phyloP scores from a whole-genome alignment of 2,888 invertebrate genomes.

The Teleiodes luculella region DNA sequence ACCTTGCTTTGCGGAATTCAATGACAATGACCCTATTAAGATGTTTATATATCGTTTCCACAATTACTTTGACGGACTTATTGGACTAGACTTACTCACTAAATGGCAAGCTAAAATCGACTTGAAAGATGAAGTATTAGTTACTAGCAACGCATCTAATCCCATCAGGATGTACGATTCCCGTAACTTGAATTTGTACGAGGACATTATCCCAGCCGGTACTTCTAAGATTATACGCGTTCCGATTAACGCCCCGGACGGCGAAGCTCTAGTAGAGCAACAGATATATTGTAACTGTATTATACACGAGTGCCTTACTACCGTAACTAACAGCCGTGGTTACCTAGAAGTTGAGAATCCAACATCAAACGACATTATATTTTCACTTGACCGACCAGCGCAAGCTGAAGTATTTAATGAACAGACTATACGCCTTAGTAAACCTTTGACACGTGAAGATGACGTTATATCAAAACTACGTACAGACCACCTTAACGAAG shows the following conservation, averaged over 20 bases:
- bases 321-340: neutral
- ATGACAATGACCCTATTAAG: conserved; percentile 11
- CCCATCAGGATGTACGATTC: conserved; percentile 18
- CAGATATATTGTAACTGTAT: neutral
- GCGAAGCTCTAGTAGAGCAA: neutral
- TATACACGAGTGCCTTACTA: neutral
- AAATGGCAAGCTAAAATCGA: conserved; percentile 26
- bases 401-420: neutral
- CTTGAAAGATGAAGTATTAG: conserved; percentile 19
- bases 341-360: neutral
- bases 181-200: conserved; percentile 18
- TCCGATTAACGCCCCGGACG: neutral
- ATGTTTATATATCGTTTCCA: conserved; percentile 21
- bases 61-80: conserved; percentile 23
- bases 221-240: neutral
- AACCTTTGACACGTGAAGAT: neutral
- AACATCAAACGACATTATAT: neutral
- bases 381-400: neutral
- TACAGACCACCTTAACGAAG: neutral
- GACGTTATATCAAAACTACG: neutral
- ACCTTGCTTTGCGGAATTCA: conserved; percentile 25
- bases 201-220: conserved; percentile 18
- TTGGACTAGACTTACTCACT: conserved; percentile 25
- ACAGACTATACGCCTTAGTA: neutral
- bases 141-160: conserved; percentile 19